A percentile compares a stretch with the other conserved stretches of the same genome.
Conservation (phyloP, 2,113 vertebrate species). For the Gymnocephalus cernua region DNA sequence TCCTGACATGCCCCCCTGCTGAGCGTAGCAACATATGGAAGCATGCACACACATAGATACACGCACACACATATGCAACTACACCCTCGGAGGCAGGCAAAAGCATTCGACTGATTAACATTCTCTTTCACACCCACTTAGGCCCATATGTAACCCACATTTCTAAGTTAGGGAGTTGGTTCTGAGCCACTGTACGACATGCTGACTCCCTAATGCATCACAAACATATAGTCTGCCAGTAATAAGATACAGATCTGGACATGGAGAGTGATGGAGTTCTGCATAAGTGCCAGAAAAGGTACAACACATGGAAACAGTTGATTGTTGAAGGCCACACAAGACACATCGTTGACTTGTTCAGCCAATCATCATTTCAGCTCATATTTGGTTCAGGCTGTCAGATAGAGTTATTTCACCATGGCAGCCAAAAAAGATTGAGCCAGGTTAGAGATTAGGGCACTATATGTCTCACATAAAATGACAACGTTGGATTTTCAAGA, state of each 20-base stretch:
- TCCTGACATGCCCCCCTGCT: conserved; percentile 55
- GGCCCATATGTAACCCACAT: conserved; percentile 59
- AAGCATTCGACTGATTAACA: conserved; percentile 63
- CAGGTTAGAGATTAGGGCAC: background rate
- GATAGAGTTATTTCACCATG: background rate
- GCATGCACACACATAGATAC: background rate
- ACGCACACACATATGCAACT: background rate
- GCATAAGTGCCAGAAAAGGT: conserved; percentile 25
- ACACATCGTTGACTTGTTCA: background rate
- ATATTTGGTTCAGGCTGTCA: conserved; percentile 20
- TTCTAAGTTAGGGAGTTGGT: conserved; percentile 35
- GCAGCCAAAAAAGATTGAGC: background rate
- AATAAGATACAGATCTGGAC: conserved; percentile 48
- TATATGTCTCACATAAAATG: background rate
- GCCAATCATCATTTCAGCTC: conserved; percentile 15
- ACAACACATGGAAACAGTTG: conserved; percentile 22
- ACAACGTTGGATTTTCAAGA: background rate
- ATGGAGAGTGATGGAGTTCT: conserved; percentile 37
- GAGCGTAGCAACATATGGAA: conserved; percentile 58
- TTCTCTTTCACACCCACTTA: conserved; percentile 69
- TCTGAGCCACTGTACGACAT: conserved; percentile 12
- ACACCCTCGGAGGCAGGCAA: conserved; percentile 42
- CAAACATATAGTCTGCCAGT: conserved; percentile 40
- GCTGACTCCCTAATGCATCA: conserved; percentile 41
- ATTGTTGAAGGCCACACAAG: background rate